phyloP scores from a whole-genome alignment of 2,888 invertebrate species.

The Amphipoea lucens region DNA sequence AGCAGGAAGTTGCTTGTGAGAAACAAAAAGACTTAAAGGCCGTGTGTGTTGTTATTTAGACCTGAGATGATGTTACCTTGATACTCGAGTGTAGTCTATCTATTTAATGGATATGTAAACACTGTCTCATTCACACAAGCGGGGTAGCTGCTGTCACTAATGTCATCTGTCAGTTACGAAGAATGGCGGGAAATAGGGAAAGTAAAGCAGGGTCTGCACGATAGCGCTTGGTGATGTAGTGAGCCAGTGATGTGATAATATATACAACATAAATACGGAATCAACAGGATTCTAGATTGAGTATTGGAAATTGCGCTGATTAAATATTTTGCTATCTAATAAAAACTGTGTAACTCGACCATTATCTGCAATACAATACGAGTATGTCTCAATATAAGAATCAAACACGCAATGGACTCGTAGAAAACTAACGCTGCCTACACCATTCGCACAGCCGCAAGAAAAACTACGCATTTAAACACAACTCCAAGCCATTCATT shows the following conservation, averaged over 20 bases:
- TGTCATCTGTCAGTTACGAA: neutral
- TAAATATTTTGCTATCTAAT: neutral
- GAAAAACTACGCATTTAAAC: constrained; percentile 34
- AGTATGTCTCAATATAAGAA: neutral
- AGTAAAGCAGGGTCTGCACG: neutral
- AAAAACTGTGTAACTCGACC: neutral
- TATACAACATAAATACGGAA: neutral
- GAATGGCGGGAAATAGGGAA: neutral
- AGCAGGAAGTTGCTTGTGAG: constrained; percentile 32
- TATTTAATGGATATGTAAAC: neutral
- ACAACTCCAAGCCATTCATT: constrained; percentile 36
- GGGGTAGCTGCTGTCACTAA: neutral
- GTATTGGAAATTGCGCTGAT: no score
- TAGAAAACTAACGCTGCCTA: constrained; percentile 24
- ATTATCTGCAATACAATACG: constrained; percentile 8
- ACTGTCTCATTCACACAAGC: neutral
- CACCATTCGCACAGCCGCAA: constrained; percentile 7
- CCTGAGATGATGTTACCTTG: neutral
- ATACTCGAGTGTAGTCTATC: neutral
- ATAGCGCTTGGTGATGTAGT: neutral
- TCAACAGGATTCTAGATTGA: neutral
- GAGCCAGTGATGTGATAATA: neutral
- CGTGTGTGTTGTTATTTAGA: constrained; percentile 5
- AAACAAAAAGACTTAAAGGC: constrained; percentile 30
- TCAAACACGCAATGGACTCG: constrained; percentile 13